A percentile compares a stretch with the other conserved stretches of the same genome.
These are phyloP conservation scores for Umimayanthus kanabou DNA, from an alignment of 92 coral and sea anemone species.

Conservation along the genomic window DNA sequence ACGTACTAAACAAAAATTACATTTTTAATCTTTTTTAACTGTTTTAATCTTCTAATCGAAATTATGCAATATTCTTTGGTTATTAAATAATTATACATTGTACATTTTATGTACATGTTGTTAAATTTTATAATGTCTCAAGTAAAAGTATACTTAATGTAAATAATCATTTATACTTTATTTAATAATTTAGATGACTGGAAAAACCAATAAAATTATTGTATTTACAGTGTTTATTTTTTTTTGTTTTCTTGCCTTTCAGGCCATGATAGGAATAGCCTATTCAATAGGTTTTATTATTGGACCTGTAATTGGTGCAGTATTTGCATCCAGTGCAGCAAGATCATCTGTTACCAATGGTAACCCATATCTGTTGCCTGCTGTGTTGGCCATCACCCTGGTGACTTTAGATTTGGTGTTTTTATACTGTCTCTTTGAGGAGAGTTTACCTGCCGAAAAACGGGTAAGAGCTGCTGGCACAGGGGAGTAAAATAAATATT, in stretches of 20 bases:
- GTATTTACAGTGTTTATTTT: neutral
- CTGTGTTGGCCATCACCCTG: constrained; percentile 77
- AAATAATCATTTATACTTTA: too few relatives aligned
- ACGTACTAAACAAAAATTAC: too few relatives aligned
- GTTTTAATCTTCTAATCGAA: too few relatives aligned
- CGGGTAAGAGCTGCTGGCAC: constrained; percentile 58
- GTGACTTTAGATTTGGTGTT: constrained; percentile 75
- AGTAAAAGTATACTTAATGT: too few relatives aligned
- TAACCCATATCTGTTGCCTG: constrained; percentile 80
- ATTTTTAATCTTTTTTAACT: too few relatives aligned
- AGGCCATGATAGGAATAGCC: constrained; percentile 95
- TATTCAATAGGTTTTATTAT: constrained; percentile 94
- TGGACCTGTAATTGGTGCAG: constrained; percentile 96
- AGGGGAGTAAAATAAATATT: neutral
- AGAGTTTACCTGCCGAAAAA: constrained; percentile 84
- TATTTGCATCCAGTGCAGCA: constrained; percentile 86
- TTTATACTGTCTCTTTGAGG: constrained; percentile 70
- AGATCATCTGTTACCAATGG: constrained; percentile 73
- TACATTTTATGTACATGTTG: too few relatives aligned
- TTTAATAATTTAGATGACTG: too few relatives aligned
- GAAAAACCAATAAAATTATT: too few relatives aligned
- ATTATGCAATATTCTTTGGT: too few relatives aligned
- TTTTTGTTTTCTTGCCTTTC: constrained; percentile 22
- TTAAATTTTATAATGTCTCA: too few relatives aligned
- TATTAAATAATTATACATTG: too few relatives aligned